phyloP scores from a whole-genome alignment of 1,140 invertebrate genomes.

The Saccostrea echinata region DNA sequence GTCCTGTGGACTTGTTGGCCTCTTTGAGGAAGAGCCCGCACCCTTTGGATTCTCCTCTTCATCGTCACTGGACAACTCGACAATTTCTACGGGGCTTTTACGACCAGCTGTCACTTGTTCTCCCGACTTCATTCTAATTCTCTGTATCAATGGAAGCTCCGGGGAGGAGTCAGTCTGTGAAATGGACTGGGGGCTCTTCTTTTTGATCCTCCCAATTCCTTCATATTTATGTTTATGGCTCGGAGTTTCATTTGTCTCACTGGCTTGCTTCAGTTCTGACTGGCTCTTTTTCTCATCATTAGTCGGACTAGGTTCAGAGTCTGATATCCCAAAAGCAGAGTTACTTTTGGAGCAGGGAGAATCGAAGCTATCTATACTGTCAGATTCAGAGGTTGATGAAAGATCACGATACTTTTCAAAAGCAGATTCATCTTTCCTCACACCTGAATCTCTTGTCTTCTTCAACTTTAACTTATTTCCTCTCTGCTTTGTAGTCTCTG shows the following conservation, averaged over 20 bases:
- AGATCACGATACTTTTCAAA: background rate
- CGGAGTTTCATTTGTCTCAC: background rate
- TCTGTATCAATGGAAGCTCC: slow-evolving; percentile 49
- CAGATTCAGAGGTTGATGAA: background rate
- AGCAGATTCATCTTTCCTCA: background rate
- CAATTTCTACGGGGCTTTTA: slow-evolving; percentile 1
- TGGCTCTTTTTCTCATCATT: background rate
- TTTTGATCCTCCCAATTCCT: slow-evolving; percentile 50
- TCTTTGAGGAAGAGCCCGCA: background rate
- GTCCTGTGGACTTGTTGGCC: slow-evolving; percentile 33
- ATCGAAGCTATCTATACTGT: slow-evolving; percentile 1
- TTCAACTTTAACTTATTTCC: slow-evolving; percentile 27
- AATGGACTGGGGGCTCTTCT: slow-evolving; percentile 22
- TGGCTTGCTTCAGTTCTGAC: background rate
- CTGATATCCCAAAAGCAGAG: slow-evolving; percentile 11
- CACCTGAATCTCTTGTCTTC: background rate
- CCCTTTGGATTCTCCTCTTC: background rate
- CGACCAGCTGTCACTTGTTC: background rate
- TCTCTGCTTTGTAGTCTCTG: background rate
- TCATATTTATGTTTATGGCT: slow-evolving; percentile 38
- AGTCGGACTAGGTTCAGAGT: background rate
- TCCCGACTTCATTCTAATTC: slow-evolving; percentile 54
- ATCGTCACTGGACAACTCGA: slow-evolving; percentile 34
- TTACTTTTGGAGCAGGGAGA: slow-evolving; percentile 40
- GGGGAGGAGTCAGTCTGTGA: background rate